Evolutionary conservation across 1,140 invertebrate species (phyloP).

Genomic region (Achatina immaculata): DNA sequence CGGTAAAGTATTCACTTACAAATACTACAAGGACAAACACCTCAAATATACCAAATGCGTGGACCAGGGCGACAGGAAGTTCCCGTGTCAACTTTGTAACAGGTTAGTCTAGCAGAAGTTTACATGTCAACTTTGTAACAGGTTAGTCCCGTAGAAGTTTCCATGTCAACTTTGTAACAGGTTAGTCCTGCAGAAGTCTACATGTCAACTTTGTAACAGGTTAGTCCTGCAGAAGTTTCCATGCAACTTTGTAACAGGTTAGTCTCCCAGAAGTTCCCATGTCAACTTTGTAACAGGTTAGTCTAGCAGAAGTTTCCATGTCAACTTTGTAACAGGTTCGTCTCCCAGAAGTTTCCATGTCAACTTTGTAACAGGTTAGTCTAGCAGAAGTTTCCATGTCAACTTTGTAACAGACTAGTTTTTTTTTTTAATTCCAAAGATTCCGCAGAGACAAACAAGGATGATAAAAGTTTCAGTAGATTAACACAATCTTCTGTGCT

Average conservation of each 20-base stretch:
- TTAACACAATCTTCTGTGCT: too few relatives aligned
- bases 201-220: constrained; percentile 71
- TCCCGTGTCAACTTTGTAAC: constrained; percentile 73
- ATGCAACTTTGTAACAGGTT: constrained; percentile 72
- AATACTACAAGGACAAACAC: constrained; percentile 75
- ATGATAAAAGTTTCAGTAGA: too few relatives aligned
- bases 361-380: too few relatives aligned
- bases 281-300: constrained; percentile 72
- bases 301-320: too few relatives aligned
- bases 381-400: too few relatives aligned
- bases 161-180: constrained; percentile 70
- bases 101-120: constrained; percentile 60
- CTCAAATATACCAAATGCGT: constrained; percentile 75
- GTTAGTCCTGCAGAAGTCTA: constrained; percentile 51
- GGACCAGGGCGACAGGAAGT: constrained; percentile 74
- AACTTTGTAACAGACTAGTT: too few relatives aligned
- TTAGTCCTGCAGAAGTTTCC: constrained; percentile 40
- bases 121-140: constrained; percentile 68
- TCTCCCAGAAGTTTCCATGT: too few relatives aligned
- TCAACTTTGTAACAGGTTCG: too few relatives aligned
- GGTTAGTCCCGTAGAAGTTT: constrained; percentile 57
- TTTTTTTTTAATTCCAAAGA: too few relatives aligned
- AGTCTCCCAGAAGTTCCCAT: not conserved
- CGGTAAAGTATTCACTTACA: constrained; percentile 75
- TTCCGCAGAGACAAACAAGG: too few relatives aligned